These are phyloP conservation scores for Ormyrus rosae DNA, from an alignment of 2,888 invertebrate genomes.

Conservation along the genomic window DNA sequence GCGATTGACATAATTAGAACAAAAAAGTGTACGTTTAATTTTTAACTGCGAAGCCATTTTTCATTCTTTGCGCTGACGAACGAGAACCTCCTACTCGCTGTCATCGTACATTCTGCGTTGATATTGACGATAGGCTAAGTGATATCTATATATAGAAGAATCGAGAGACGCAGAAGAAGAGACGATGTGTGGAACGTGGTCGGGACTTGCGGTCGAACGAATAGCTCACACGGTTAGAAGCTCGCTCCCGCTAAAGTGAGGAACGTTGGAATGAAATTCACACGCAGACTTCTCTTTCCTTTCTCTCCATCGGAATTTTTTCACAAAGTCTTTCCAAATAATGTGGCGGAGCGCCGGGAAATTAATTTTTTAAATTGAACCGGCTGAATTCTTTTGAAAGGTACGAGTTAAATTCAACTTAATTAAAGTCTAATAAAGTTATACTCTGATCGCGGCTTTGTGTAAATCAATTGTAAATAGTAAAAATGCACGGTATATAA, in stretches of 20 bases:
- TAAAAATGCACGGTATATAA: too few species aligned
- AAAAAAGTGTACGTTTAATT: too few species aligned
- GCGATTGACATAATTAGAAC: too few species aligned
- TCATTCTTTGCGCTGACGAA: neutral
- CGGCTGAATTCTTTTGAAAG: too few species aligned
- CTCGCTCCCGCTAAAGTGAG: neutral
- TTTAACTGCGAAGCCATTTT: too few species aligned
- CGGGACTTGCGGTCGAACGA: slow-evolving; percentile 27
- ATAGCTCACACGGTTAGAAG: slow-evolving; percentile 8
- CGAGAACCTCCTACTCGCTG: slow-evolving; percentile 9
- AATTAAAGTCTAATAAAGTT: too few species aligned
- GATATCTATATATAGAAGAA: slow-evolving; percentile 4
- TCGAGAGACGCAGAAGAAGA: neutral
- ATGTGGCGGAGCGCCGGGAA: too few species aligned
- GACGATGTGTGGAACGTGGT: slow-evolving; percentile 26
- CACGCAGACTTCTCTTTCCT: neutral
- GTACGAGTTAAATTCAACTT: too few species aligned
- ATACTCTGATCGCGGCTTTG: too few species aligned
- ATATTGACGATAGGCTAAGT: slow-evolving; percentile 10
- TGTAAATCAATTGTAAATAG: too few species aligned
- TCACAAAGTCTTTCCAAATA: neutral
- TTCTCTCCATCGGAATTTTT: neutral
- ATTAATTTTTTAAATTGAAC: too few species aligned
- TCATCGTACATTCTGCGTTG: slow-evolving; percentile 5
- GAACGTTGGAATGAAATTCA: neutral